These are phyloP conservation scores for Centropyge bicolor DNA, from an alignment of 2,797 vertebrate species.

Conservation along the genomic window DNA sequence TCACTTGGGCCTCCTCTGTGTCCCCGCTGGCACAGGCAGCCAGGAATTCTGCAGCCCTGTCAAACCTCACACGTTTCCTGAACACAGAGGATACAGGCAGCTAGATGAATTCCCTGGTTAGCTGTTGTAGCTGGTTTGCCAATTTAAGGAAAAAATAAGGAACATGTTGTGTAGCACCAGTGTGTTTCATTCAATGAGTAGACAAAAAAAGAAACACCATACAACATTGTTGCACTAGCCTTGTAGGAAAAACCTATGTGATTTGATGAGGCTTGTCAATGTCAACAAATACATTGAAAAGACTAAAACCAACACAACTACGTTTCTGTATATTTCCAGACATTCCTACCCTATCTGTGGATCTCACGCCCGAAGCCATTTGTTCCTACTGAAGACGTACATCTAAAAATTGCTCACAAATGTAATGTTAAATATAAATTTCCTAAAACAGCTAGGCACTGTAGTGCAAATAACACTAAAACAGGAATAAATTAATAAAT, in stretches of 20 bases:
- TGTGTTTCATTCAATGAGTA: background rate
- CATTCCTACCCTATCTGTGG: no score
- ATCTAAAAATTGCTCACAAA: background rate
- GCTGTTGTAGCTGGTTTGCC: background rate
- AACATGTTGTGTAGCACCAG: background rate
- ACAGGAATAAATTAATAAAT: background rate
- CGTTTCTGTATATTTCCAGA: background rate
- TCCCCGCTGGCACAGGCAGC: slow-evolving; percentile 92
- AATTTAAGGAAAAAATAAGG: background rate
- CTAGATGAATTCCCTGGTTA: background rate
- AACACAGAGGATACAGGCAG: background rate
- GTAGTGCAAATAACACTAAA: background rate
- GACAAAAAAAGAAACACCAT: background rate
- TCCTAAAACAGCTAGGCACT: background rate
- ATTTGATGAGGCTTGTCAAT: background rate
- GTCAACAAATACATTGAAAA: slow-evolving; percentile 3
- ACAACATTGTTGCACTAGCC: background rate
- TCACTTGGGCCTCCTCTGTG: slow-evolving; percentile 89
- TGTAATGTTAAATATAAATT: background rate
- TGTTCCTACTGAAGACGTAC: background rate
- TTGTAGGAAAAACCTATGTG: background rate
- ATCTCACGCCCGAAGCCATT: background rate
- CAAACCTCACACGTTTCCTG: slow-evolving; percentile 90
- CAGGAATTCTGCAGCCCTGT: slow-evolving; percentile 92
- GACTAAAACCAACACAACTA: background rate